Conservation (phyloP, 2,888 invertebrate species). For the Anorthoa munda region DNA sequence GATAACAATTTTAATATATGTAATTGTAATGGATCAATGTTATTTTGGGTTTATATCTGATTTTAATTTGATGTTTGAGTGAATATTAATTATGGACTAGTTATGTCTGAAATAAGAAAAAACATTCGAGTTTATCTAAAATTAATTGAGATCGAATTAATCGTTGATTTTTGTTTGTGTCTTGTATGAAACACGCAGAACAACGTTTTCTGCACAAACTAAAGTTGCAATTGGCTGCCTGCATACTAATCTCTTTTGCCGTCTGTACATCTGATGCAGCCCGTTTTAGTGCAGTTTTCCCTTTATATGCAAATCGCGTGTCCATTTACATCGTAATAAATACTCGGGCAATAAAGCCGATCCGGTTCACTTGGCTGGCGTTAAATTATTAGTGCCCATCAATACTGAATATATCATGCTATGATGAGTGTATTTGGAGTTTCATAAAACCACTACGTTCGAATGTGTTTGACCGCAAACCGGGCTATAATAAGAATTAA, state of each 20-base stretch:
- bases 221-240: background rate
- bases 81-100: too few species aligned
- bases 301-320: slow-evolving; percentile 44
- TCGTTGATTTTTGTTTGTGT: too few species aligned
- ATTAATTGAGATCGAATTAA: too few species aligned
- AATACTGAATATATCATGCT: slow-evolving; percentile 12
- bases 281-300: background rate
- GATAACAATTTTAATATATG: too few species aligned
- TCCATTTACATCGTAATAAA: slow-evolving; percentile 22
- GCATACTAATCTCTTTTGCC: background rate
- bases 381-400: slow-evolving; percentile 21
- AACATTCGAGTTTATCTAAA: too few species aligned
- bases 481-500: background rate
- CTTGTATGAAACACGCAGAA: too few species aligned
- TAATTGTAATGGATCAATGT: too few species aligned
- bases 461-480: slow-evolving; percentile 1
- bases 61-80: too few species aligned
- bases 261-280: background rate
- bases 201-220: too few species aligned
- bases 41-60: too few species aligned
- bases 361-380: slow-evolving; percentile 20
- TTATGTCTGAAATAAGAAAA: too few species aligned
- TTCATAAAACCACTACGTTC: background rate
- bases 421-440: slow-evolving; percentile 7
- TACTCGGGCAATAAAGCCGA: slow-evolving; percentile 38